phyloP scores from a whole-genome alignment of 2,888 invertebrate species.

The Trilocha varians region DNA sequence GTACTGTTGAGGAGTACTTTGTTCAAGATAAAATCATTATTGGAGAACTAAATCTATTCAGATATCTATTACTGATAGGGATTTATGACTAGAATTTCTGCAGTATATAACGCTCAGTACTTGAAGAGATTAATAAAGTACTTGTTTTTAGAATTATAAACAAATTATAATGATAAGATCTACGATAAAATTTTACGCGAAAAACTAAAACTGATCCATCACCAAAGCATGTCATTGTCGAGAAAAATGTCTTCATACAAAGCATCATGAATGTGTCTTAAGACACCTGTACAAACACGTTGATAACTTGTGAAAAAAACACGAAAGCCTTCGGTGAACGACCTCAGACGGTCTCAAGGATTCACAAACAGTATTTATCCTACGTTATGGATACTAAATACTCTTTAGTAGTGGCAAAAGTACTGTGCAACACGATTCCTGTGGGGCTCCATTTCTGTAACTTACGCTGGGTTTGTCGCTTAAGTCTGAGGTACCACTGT shows the following conservation, averaged over 20 bases:
- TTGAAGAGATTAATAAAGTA: too few species aligned
- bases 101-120: too few species aligned
- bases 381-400: slow-evolving; percentile 19
- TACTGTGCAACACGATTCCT: too few species aligned
- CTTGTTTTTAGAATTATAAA: neutral
- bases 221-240: neutral
- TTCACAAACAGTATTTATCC: slow-evolving; percentile 19
- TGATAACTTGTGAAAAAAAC: slow-evolving; percentile 26
- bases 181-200: neutral
- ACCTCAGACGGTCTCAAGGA: slow-evolving; percentile 28
- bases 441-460: too few species aligned
- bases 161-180: neutral
- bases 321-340: slow-evolving; percentile 24
- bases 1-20: too few species aligned
- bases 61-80: too few species aligned
- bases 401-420: slow-evolving; percentile 20
- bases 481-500: too few species aligned
- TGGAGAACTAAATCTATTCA: too few species aligned
- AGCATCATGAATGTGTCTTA: slow-evolving; percentile 4
- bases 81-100: too few species aligned
- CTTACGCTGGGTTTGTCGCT: too few species aligned
- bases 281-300: slow-evolving; percentile 29
- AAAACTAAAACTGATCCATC: neutral
- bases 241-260: neutral
- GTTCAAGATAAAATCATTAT: too few species aligned